Evolutionary conservation across 2,113 vertebrate genomes (phyloP).

Genomic region (Archocentrus centrarchus): DNA sequence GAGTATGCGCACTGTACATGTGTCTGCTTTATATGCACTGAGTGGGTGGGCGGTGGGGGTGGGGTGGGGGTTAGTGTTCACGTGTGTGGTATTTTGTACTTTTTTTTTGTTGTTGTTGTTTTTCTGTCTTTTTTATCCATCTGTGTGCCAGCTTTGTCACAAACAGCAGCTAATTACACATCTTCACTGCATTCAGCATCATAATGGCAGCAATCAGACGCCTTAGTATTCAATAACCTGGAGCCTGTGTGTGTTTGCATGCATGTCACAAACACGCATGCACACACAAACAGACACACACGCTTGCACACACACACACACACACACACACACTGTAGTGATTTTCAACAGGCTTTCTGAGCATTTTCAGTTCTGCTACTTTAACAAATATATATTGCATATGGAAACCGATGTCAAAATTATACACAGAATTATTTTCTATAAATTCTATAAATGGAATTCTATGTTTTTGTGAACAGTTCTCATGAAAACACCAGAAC

Average conservation of each 20-base stretch:
- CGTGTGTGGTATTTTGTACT: neutral
- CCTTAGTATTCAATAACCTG: conserved; percentile 20
- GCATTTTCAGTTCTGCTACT: neutral
- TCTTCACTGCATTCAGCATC: conserved; percentile 46
- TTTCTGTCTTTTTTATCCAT: neutral
- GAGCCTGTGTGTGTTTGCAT: neutral
- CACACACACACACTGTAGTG: neutral
- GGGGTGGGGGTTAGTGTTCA: neutral
- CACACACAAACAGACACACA: neutral
- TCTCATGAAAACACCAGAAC: too few relatives aligned
- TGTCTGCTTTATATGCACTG: neutral
- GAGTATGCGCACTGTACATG: neutral
- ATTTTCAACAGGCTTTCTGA: neutral
- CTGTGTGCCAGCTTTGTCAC: neutral
- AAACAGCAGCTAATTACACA: conserved; percentile 65
- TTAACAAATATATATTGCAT: neutral
- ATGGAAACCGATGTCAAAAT: neutral
- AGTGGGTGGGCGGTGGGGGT: neutral
- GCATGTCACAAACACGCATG: neutral
- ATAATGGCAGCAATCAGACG: conserved; percentile 60
- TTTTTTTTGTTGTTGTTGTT: neutral
- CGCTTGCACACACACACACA: neutral
- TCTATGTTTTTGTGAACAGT: too few relatives aligned
- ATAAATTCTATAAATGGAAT: neutral
- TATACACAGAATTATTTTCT: neutral